Evolutionary conservation across 1,140 invertebrate genomes (phyloP), one percentile per base, ranked within the genome.

Genomic region (Meloidogyne hapla): DNA sequence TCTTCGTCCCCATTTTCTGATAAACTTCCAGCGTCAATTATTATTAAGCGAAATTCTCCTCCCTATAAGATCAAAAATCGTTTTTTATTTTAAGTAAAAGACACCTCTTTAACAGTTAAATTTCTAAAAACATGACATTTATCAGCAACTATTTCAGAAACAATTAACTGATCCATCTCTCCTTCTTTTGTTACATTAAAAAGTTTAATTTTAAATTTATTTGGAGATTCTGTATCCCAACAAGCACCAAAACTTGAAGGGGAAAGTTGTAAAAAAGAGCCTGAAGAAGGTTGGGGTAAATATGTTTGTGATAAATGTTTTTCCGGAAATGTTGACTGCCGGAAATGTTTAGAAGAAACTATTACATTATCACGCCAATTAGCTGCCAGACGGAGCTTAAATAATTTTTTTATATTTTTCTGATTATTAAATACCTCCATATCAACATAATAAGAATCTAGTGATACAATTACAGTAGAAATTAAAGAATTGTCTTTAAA

Each of bases 291-390:
- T 69, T 80, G 79, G 61, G 62, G 56, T n/a, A 21, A 1, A 6
- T 56, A n/a, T 56, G 48, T n/a, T 6, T 18, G 48, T n/a, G n/a
- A 56, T 6, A 56, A 4, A n/a, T 56, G 18, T 56, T 56, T 56
- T 56, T 56, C 40, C 12, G 64, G 56, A 25, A 67, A 25, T 42
- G 84, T 28, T 13, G 78, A 72, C 66, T 84, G 79, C 25, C 21
- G 72, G 18, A 82, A 79, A 1, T 65, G 64, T 40, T 56, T 48
- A 10, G 48, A 56, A n/a, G 81, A 82, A 25, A 79, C 77, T 9
- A 82, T 64, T 8, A 80, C 69, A 61, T 61, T 76, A 28, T 83
- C 79, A 8, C 81, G 73, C 81, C 81, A 82, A 56, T 82, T 67
- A 9, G 79, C 81, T 21, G 71, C 81, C 13, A 82, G 69, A 38